phyloP scores from a whole-genome alignment of 2,888 invertebrate genomes.

The Lasioglossum leucozonium region DNA sequence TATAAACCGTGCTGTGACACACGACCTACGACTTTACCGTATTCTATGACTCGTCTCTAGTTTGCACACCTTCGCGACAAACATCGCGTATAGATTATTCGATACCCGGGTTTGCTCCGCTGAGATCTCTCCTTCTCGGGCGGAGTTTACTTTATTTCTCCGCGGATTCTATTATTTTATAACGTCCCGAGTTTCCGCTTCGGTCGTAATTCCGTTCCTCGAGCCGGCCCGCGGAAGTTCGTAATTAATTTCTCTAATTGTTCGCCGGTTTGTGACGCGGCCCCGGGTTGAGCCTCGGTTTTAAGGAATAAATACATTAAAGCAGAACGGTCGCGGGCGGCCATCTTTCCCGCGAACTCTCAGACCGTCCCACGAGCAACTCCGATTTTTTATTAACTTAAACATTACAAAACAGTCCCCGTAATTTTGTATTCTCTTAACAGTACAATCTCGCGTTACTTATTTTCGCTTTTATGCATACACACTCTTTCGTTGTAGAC shows the following conservation, averaged over 20 bases:
- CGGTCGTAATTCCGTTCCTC: not conserved
- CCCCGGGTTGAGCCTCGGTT: not conserved
- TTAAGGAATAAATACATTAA: conserved; percentile 16
- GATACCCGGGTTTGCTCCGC: not conserved
- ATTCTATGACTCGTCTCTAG: not conserved
- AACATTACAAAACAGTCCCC: not conserved
- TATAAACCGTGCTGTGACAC: not conserved
- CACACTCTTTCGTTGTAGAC: no score
- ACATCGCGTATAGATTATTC: not conserved
- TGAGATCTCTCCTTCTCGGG: not conserved
- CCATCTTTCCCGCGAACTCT: not conserved
- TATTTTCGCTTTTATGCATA: no score
- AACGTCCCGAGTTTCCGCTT: conserved; percentile 1
- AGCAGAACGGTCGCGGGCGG: not conserved
- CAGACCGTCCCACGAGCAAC: not conserved
- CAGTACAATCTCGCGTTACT: no score
- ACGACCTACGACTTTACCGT: not conserved
- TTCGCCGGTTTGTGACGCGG: not conserved
- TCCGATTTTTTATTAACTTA: not conserved
- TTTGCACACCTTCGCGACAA: not conserved
- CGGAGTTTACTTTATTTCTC: not conserved
- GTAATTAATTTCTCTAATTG: conserved; percentile 25
- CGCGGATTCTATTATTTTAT: conserved; percentile 14
- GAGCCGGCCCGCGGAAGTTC: conserved; percentile 3
- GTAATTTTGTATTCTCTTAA: not conserved